Conservation (phyloP, 2,113 vertebrate species). For the Zosterops lateralis region DNA sequence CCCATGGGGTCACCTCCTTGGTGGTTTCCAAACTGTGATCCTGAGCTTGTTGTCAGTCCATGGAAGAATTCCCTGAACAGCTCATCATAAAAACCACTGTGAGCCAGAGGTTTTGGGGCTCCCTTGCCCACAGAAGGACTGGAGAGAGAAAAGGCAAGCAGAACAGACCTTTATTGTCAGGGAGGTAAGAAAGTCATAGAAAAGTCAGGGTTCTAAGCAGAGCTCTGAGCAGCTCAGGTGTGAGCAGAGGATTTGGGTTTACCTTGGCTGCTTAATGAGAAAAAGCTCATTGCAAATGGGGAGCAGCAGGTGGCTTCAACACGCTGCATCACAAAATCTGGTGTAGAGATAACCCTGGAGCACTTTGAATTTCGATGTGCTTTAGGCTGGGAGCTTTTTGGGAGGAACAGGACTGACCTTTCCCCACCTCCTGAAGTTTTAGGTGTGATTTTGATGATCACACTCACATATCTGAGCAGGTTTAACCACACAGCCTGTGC, state of each 20-base stretch:
- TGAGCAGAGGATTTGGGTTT: not conserved
- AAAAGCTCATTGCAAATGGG: not conserved
- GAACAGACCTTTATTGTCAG: not conserved
- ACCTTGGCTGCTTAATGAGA: not conserved
- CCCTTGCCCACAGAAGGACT: not conserved
- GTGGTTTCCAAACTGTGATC: not conserved
- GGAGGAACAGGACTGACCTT: not conserved
- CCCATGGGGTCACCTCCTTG: not conserved
- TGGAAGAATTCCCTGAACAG: not conserved
- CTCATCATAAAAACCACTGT: not conserved
- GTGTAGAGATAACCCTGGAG: not conserved
- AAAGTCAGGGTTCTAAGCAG: not conserved
- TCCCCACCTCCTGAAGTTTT: not conserved
- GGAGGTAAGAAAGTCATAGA: not conserved
- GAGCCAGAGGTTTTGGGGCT: too few relatives aligned
- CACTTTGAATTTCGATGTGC: not conserved
- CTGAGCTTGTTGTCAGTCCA: not conserved
- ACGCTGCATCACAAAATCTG: not conserved
- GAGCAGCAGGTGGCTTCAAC: not conserved
- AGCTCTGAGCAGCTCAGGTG: not conserved
- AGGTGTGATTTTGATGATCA: not conserved
- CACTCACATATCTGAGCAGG: not conserved
- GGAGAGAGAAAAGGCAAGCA: not conserved
- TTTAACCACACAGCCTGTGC: not conserved
- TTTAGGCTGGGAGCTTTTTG: not conserved